These are phyloP conservation scores for Clarias laeviceps DNA, from an alignment of 2,797 vertebrate genomes.

Conservation along the genomic window DNA sequence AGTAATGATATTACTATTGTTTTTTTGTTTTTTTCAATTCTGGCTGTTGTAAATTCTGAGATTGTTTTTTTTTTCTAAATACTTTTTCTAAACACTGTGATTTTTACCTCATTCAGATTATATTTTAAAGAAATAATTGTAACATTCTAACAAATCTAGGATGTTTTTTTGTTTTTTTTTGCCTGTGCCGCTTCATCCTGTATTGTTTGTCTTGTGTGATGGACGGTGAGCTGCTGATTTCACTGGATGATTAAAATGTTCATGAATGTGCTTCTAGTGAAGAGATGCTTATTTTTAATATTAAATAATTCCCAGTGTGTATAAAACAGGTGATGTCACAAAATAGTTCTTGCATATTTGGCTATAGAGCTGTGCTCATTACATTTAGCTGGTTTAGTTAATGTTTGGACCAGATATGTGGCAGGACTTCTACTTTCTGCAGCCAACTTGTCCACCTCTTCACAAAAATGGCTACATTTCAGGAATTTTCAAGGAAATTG, in stretches of 20 bases:
- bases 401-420: too few relatives aligned
- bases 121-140: slow-evolving; percentile 48
- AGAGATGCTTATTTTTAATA: neutral
- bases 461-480: too few relatives aligned
- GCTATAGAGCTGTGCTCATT: too few relatives aligned
- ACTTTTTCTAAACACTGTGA: slow-evolving; percentile 62
- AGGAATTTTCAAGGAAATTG: too few relatives aligned
- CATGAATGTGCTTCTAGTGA: slow-evolving; percentile 1
- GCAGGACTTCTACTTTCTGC: too few relatives aligned
- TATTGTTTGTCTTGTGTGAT: slow-evolving; percentile 50
- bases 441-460: too few relatives aligned
- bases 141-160: slow-evolving; percentile 48
- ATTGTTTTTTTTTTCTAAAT: slow-evolving; percentile 50
- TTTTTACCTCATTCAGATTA: slow-evolving; percentile 53
- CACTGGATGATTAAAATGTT: slow-evolving; percentile 54
- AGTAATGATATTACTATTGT: slow-evolving; percentile 25
- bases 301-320: neutral
- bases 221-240: slow-evolving; percentile 58
- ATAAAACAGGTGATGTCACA: too few relatives aligned
- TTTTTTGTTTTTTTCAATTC: slow-evolving; percentile 6
- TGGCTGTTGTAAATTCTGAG: slow-evolving; percentile 18
- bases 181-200: slow-evolving; percentile 53
- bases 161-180: slow-evolving; percentile 39
- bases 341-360: too few relatives aligned
- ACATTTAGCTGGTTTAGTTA: too few relatives aligned